Evolutionary conservation across 64 coral and sea anemone species (phyloP), one percentile per base, ranked within the genome.

Genomic region (Dendrophyllia cribrosa): DNA sequence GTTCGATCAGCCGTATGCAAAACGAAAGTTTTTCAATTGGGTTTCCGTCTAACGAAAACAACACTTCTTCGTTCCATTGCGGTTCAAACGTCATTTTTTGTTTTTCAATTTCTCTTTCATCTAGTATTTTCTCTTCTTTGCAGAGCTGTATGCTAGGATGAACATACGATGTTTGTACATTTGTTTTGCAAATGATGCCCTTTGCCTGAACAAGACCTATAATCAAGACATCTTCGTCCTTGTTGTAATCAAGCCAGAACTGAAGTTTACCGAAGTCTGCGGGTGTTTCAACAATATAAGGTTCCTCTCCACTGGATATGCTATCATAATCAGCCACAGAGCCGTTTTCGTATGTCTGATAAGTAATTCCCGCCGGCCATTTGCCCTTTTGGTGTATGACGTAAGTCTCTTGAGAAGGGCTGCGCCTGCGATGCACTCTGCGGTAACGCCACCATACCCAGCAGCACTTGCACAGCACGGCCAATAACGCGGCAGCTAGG

Each of bases 361-460:
- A 97, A 51, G 92, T 97, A 12, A 80, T 65, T 51, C 90, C 95
- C 43, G 74, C 67, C 79, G 95, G 88, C 88, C 88, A 88, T 55
- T 86, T 89, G 16, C 82, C 70, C 50, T 78, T 83, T 10, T 88
- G 83, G 3, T 88, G 80, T 59, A 93, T 53, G 67, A 77, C 12
- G 19, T 97, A 94, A 3, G 88, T 91, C 58, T 97, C 65, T 52
- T 97, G 93, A 64, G 90, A 83, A 0, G 78, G 44, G 22, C 43
- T 70, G 53, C 74, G 78, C 34, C 78, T 72, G 26, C 23, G 58
- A 43, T 84, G 56, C 67, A 51, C 51, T 43, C 87, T 75, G 58
- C 69, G 89, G 67, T 91, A 94, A 19, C 76, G 58, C 65, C 92
- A 97, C 95, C 95, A 97, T 22, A 97, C 92, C 95, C 95, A 97